Evolutionary conservation across 2,888 invertebrate genomes (phyloP).

Genomic region (Coenonympha arcania): DNA sequence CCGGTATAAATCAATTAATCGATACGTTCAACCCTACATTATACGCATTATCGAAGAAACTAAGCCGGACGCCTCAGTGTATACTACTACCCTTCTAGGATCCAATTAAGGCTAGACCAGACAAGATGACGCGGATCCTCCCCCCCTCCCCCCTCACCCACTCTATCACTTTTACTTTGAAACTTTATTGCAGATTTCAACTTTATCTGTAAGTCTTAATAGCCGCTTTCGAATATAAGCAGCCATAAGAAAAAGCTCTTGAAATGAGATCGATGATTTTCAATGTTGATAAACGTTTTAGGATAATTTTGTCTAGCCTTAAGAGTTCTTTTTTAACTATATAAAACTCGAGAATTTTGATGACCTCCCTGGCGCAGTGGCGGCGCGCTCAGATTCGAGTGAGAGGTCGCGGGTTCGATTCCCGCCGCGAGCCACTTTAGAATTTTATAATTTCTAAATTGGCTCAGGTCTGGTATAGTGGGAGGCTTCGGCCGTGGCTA

Average conservation of each 20-base stretch:
- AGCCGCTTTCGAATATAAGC: neutral
- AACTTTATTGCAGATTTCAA: neutral
- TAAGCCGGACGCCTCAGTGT: slow-evolving; percentile 46
- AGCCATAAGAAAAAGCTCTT: neutral
- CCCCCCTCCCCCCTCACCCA: slow-evolving; percentile 25
- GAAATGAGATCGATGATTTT: slow-evolving; percentile 12
- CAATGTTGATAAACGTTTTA: slow-evolving; percentile 15
- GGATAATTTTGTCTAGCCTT: neutral
- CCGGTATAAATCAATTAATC: slow-evolving; percentile 3
- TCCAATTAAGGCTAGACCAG: slow-evolving; percentile 62
- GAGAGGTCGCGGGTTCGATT: too few relatives aligned
- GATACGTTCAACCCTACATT: slow-evolving; percentile 41
- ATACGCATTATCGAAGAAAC: slow-evolving; percentile 39
- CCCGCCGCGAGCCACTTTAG: too few relatives aligned
- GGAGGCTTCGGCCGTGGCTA: too few relatives aligned
- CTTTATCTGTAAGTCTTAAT: neutral
- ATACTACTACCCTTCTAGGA: slow-evolving; percentile 52
- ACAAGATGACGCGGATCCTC: slow-evolving; percentile 53
- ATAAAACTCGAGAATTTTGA: too few relatives aligned
- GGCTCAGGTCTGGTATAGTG: too few relatives aligned
- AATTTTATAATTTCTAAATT: too few relatives aligned
- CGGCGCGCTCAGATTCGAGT: too few relatives aligned
- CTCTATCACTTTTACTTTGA: slow-evolving; percentile 25
- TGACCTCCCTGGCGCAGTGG: too few relatives aligned
- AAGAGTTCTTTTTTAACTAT: too few relatives aligned